Evolutionary conservation across 1,140 invertebrate species (phyloP).

Genomic region (Drosophila oshimai): DNA sequence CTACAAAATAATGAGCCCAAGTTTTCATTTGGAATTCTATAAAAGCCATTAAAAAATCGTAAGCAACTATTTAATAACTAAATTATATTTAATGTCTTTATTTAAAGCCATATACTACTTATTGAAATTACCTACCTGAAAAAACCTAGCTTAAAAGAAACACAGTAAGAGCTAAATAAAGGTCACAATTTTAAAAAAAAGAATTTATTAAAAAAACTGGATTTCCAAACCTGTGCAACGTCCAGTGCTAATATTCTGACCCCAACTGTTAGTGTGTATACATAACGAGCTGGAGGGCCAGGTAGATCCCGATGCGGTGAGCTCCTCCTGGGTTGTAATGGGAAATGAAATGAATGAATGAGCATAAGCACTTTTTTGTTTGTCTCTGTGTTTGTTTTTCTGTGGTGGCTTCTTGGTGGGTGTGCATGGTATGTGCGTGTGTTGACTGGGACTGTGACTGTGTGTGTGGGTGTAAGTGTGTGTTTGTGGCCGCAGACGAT

Average conservation of each 20-base stretch:
- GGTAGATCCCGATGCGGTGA: slow-evolving; percentile 37
- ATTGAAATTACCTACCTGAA: no score
- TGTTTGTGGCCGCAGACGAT: slow-evolving; percentile 65
- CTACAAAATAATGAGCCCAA: no score
- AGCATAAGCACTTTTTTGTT: slow-evolving; percentile 80
- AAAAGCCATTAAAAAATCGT: no score
- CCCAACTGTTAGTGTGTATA: background rate
- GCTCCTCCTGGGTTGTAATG: slow-evolving; percentile 62
- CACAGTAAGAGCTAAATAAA: no score
- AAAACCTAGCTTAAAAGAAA: no score
- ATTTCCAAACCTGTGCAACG: background rate
- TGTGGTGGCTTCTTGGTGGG: slow-evolving; percentile 31
- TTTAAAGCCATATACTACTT: no score
- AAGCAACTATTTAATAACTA: no score
- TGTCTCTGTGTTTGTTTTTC: slow-evolving; percentile 35
- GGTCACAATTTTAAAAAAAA: no score
- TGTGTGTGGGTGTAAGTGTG: slow-evolving; percentile 42
- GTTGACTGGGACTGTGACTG: slow-evolving; percentile 27
- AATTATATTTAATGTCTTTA: no score
- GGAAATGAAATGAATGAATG: slow-evolving; percentile 81
- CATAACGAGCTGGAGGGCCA: slow-evolving; percentile 3
- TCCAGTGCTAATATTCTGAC: background rate
- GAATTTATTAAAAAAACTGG: no score
- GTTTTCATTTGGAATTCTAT: no score
- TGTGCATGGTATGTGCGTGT: background rate